Conservation (phyloP, 2,888 invertebrate genomes). For the Ariolimax columbianus region DNA sequence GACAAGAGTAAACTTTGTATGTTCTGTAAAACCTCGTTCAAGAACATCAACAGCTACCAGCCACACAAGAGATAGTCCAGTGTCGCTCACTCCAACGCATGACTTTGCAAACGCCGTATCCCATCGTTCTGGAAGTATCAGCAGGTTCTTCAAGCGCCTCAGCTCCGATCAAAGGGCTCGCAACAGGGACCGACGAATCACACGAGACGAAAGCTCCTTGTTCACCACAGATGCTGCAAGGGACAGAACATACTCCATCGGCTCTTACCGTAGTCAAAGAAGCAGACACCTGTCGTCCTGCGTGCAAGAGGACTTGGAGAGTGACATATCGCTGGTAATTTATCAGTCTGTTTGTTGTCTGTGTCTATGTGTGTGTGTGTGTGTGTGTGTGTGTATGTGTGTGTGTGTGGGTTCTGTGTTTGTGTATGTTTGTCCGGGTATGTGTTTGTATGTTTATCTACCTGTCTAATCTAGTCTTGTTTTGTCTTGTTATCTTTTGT, state of each 20-base stretch:
- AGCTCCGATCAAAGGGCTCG: slow-evolving; percentile 55
- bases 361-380: neutral
- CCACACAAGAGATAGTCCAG: slow-evolving; percentile 16
- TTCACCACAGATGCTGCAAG: slow-evolving; percentile 36
- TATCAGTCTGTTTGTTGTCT: neutral
- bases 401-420: neutral
- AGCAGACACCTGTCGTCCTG: slow-evolving; percentile 65
- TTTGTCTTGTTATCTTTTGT: too few relatives aligned
- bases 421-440: neutral
- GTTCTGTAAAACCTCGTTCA: neutral
- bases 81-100: slow-evolving; percentile 24
- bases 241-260: slow-evolving; percentile 60
- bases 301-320: slow-evolving; percentile 68
- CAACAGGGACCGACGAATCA: slow-evolving; percentile 47
- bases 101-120: slow-evolving; percentile 36
- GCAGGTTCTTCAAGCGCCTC: slow-evolving; percentile 58
- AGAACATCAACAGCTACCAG: slow-evolving; percentile 33
- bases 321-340: slow-evolving; percentile 68
- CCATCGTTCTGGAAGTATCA: slow-evolving; percentile 57
- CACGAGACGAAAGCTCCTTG: slow-evolving; percentile 44
- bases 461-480: neutral
- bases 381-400: neutral
- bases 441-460: neutral
- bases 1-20: slow-evolving; percentile 29
- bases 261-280: slow-evolving; percentile 61